A percentile compares a stretch with the other conserved stretches of the same genome.
These are phyloP conservation scores for Pycnonotus jocosus DNA, from an alignment of 2,113 vertebrate species.

Conservation along the genomic window DNA sequence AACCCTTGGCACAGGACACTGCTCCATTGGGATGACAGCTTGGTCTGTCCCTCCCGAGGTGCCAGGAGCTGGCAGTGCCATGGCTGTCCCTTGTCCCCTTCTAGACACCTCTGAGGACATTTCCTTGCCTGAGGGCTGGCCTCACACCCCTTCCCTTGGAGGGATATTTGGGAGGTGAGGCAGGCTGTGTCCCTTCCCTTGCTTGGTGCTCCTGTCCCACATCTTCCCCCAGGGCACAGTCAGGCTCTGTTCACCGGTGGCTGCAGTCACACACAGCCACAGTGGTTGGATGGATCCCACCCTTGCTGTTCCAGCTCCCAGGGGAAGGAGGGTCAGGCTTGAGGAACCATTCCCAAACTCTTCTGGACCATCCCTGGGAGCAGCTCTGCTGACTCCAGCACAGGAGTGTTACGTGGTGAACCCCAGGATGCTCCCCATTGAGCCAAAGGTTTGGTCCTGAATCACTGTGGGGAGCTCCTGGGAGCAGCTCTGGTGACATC, in stretches of 20 bases:
- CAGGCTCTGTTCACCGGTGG: accelerated
- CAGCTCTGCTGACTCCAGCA: background rate
- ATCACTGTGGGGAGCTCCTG: background rate
- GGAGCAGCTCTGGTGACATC: background rate
- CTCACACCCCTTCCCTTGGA: too few relatives aligned
- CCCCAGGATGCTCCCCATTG: accelerated
- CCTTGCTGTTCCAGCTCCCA: background rate
- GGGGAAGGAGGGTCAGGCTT: background rate
- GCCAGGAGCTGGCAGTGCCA: background rate
- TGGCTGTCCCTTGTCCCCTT: background rate
- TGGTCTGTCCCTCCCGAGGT: background rate
- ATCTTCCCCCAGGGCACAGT: accelerated
- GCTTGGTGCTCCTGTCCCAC: background rate
- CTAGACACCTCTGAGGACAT: too few relatives aligned
- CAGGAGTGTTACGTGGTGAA: accelerated
- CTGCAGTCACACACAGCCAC: background rate
- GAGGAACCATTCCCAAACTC: background rate
- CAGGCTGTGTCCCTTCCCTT: background rate
- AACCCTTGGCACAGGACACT: accelerated
- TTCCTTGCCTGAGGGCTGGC: background rate
- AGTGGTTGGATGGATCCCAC: accelerated
- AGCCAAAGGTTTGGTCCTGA: background rate
- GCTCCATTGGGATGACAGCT: accelerated
- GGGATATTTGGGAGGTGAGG: background rate
- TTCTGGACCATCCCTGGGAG: background rate